A percentile compares a stretch with the other conserved stretches of the same genome.
Evolutionary conservation across 2,113 vertebrate genomes (phyloP).

Genomic region (Oncorhynchus masou): DNA sequence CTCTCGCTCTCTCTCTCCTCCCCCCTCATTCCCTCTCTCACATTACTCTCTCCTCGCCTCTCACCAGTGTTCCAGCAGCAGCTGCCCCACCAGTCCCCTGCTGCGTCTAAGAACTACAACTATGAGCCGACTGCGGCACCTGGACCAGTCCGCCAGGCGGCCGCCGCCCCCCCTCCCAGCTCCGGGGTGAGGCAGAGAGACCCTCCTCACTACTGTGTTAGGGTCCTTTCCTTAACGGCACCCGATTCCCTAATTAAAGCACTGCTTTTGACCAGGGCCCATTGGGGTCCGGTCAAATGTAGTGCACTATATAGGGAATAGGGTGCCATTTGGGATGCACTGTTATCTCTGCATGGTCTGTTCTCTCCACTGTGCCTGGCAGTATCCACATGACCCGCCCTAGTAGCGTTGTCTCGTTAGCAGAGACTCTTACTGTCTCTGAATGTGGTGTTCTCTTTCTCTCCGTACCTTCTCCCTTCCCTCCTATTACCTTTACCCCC

Average conservation of each 20-base stretch:
- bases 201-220: background rate
- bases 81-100: slow-evolving; percentile 53
- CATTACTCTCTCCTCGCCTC: background rate
- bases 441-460: background rate
- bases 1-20: background rate
- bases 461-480: background rate
- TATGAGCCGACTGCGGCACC: slow-evolving; percentile 54
- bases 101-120: slow-evolving; percentile 68
- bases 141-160: slow-evolving; percentile 63
- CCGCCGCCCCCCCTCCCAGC: slow-evolving; percentile 63
- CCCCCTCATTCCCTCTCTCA: slow-evolving; percentile 5
- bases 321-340: slow-evolving; percentile 51
- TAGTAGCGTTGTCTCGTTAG: background rate
- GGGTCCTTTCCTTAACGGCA: background rate
- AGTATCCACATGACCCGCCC: background rate
- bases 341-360: background rate
- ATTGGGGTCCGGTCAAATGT: too few species aligned
- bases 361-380: background rate
- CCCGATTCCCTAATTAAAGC: background rate
- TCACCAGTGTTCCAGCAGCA: slow-evolving; percentile 27
- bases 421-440: background rate
- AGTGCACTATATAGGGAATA: too few species aligned
- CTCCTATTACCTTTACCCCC: too few species aligned
- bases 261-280: background rate
- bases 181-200: slow-evolving; percentile 59